phyloP scores from a whole-genome alignment of 2,888 invertebrate genomes.

The Caradrina kadenii region DNA sequence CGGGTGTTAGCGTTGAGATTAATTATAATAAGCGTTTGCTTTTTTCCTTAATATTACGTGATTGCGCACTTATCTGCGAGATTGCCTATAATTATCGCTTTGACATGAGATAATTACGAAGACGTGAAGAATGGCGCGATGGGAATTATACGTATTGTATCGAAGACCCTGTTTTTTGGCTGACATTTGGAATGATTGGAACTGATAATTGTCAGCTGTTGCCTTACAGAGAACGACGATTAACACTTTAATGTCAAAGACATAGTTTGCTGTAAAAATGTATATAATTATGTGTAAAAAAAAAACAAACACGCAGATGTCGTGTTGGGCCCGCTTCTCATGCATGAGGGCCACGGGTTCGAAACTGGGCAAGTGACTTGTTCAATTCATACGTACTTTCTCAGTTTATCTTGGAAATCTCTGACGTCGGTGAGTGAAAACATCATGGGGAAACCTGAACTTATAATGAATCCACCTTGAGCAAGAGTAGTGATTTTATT shows the following conservation, averaged over 20 bases:
- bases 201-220: constrained; percentile 41
- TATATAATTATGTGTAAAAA: constrained; percentile 18
- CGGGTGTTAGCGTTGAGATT: constrained; percentile 36
- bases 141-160: constrained; percentile 59
- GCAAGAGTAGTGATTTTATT: too few species aligned
- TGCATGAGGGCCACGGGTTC: too few species aligned
- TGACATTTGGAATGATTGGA: constrained; percentile 58
- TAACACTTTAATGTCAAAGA: constrained; percentile 55
- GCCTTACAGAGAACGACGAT: constrained; percentile 34
- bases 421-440: too few species aligned
- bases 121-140: constrained; percentile 53
- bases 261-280: constrained; percentile 28
- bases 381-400: too few species aligned
- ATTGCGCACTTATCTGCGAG: constrained; percentile 52
- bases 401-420: too few species aligned
- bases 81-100: constrained; percentile 62
- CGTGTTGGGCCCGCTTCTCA: neutral
- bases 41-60: constrained; percentile 39
- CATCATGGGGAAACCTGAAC: too few species aligned
- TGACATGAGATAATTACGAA: constrained; percentile 64
- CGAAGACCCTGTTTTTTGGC: constrained; percentile 40
- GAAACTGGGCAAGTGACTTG: too few species aligned
- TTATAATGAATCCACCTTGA: too few species aligned
- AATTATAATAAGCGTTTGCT: constrained; percentile 26
- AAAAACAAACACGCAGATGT: constrained; percentile 4